Evolutionary conservation across 2,113 vertebrate genomes (phyloP).

Genomic region (Peromyscus polionotus): DNA sequence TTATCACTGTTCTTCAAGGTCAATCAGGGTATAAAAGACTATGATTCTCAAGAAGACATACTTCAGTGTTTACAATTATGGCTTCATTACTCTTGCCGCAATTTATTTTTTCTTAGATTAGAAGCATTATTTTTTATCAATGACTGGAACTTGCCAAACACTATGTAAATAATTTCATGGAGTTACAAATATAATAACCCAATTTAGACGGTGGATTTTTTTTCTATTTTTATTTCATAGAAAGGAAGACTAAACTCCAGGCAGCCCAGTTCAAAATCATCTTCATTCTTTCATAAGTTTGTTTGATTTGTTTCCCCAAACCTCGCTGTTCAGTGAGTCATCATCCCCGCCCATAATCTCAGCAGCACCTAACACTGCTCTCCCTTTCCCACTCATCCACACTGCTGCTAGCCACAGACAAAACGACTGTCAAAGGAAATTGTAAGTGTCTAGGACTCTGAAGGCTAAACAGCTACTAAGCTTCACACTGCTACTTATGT

Average conservation of each 20-base stretch:
- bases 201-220: not conserved
- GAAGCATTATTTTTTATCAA: not conserved
- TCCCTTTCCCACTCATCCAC: too few relatives aligned
- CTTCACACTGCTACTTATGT: not conserved
- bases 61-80: not conserved
- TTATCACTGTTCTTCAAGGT: not conserved
- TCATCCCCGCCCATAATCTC: not conserved
- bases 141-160: not conserved
- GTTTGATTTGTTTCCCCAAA: not conserved
- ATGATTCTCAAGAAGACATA: not conserved
- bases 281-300: not conserved
- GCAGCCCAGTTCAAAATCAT: not conserved
- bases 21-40: not conserved
- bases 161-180: not conserved
- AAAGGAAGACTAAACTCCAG: not conserved
- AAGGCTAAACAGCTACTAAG: not conserved
- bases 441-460: not conserved
- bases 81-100: too few relatives aligned
- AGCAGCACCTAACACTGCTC: not conserved
- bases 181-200: not conserved
- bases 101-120: not conserved
- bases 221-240: not conserved
- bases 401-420: not conserved
- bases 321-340: rapidly evolving
- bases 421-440: not conserved